Percentiles rank a stretch among this genome's conserved stretches.
Conservation (phyloP, 2,113 vertebrate genomes). For the Myrmecophaga tridactyla region DNA sequence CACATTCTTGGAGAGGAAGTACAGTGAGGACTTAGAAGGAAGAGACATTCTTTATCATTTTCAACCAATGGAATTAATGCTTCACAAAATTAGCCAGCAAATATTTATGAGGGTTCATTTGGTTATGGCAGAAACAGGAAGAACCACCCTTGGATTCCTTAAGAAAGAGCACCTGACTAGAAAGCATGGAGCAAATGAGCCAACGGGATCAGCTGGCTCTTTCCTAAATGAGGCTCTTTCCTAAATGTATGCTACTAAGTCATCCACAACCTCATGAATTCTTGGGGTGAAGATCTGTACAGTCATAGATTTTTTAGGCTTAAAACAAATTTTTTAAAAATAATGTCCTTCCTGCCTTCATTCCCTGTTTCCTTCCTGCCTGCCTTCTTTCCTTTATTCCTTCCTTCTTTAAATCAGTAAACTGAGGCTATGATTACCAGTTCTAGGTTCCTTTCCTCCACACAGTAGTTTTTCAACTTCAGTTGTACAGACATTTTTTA, state of each 20-base stretch:
- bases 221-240: neutral
- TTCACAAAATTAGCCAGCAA: conserved; percentile 7
- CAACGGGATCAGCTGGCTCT: neutral
- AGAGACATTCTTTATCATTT: neutral
- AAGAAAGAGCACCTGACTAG: neutral
- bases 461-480: neutral
- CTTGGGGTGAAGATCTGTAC: neutral
- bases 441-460: neutral
- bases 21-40: neutral
- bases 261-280: neutral
- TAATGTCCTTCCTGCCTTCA: neutral
- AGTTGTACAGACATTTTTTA: neutral
- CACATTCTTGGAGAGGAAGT: neutral
- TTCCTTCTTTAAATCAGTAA: neutral
- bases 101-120: neutral
- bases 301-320: neutral
- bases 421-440: neutral
- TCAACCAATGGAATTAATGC: neutral
- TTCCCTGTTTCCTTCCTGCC: too few relatives aligned
- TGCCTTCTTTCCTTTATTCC: neutral
- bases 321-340: neutral
- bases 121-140: neutral
- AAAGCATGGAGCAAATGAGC: neutral
- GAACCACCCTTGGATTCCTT: neutral
- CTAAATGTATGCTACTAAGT: neutral